phyloP scores from a whole-genome alignment of 1,140 invertebrate genomes.

The Brachionus asplanchnoidis region DNA sequence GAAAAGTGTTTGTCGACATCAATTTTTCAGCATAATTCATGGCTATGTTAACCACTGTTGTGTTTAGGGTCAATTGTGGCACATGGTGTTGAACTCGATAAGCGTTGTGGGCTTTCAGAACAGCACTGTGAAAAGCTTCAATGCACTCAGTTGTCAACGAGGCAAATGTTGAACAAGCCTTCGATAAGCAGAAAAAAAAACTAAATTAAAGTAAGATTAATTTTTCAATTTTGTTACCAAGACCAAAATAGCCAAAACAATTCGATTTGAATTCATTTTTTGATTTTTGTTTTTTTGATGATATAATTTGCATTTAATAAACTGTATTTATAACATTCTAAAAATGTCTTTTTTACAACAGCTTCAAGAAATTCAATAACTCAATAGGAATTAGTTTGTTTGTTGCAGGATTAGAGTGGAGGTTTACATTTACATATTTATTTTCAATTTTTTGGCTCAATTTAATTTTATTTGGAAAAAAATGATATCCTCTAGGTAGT shows the following conservation, averaged over 20 bases:
- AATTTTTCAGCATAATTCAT: slow-evolving; percentile 76
- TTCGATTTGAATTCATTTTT: neutral
- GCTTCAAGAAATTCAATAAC: no score
- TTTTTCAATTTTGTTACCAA: neutral
- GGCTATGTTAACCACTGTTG: slow-evolving; percentile 62
- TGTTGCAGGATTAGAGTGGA: no score
- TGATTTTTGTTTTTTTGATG: neutral
- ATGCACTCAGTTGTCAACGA: neutral
- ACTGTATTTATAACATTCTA: no score
- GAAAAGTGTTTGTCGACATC: slow-evolving; percentile 64
- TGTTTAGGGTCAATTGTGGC: slow-evolving; percentile 64
- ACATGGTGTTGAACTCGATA: slow-evolving; percentile 70
- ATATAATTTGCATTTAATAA: no score
- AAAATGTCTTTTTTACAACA: no score
- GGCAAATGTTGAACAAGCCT: neutral
- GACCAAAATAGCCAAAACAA: neutral
- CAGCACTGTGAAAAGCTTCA: neutral
- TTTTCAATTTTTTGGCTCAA: no score
- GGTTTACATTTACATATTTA: no score
- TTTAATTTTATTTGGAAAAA: no score
- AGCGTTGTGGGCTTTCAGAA: slow-evolving; percentile 67
- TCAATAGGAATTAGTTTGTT: no score
- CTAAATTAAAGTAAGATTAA: neutral
- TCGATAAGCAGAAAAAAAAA: neutral
- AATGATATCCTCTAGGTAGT: no score